A percentile compares a stretch with the other conserved stretches of the same genome.
Evolutionary conservation across 2,797 vertebrate genomes (phyloP).

Genomic region (Emydoidea blandingii): DNA sequence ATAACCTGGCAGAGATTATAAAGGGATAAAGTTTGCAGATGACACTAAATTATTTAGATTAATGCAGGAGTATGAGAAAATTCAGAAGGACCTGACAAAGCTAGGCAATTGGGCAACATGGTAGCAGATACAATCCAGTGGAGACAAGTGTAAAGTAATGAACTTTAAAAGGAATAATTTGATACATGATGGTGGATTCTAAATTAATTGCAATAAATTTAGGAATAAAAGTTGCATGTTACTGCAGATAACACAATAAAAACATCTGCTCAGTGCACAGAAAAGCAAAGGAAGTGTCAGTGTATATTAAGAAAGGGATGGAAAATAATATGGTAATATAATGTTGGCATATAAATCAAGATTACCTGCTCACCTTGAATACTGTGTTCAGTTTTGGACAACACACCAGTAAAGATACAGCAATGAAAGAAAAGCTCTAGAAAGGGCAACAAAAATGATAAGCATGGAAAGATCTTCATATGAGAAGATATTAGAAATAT

Average conservation of each 20-base stretch:
- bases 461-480: slow-evolving; percentile 12
- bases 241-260: background rate
- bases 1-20: background rate
- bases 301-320: background rate
- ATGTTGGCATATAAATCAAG: background rate
- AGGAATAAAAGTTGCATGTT: background rate
- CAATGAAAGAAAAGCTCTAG: background rate
- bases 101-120: background rate
- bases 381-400: background rate
- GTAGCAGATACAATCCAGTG: background rate
- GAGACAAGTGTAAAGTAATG: background rate
- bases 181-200: background rate
- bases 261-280: background rate
- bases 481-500: background rate
- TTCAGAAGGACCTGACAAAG: background rate
- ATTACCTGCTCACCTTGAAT: background rate
- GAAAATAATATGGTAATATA: background rate
- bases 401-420: background rate
- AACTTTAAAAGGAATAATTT: background rate
- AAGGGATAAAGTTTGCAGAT: background rate
- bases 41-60: slow-evolving; percentile 14
- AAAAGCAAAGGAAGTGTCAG: background rate
- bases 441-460: background rate
- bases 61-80: slow-evolving; percentile 1
- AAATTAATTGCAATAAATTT: background rate